Evolutionary conservation across 2,113 vertebrate species (phyloP).

Genomic region (Cacatua alba): DNA sequence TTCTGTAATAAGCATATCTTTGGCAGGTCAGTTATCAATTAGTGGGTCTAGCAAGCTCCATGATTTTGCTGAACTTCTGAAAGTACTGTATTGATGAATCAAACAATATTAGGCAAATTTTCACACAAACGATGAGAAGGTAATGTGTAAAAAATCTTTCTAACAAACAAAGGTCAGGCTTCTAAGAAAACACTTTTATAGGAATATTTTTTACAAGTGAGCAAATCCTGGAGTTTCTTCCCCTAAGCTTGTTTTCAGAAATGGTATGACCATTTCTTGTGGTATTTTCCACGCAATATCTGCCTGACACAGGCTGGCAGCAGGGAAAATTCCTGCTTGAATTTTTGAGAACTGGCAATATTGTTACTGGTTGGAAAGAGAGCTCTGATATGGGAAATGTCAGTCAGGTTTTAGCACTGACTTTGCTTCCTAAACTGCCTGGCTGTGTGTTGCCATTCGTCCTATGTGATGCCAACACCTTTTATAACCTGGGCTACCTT

Average conservation of each 20-base stretch:
- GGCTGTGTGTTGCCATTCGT: neutral
- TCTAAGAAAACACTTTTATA: neutral
- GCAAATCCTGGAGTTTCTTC: rapidly evolving
- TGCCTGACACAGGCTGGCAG: neutral
- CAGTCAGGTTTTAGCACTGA: neutral
- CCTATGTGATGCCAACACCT: neutral
- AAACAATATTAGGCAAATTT: neutral
- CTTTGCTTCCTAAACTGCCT: neutral
- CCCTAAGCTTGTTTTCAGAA: neutral
- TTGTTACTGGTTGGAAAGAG: neutral
- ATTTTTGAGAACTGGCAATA: neutral
- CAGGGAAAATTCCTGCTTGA: neutral
- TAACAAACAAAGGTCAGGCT: neutral
- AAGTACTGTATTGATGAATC: neutral
- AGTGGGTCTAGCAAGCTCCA: neutral
- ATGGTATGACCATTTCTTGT: neutral
- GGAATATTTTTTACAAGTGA: neutral
- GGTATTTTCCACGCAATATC: neutral
- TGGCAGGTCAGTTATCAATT: neutral
- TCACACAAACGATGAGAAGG: neutral
- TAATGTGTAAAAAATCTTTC: neutral
- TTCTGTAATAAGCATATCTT: neutral
- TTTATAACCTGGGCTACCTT: neutral
- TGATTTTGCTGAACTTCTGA: neutral
- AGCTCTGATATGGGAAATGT: neutral